These are phyloP conservation scores for Notodonta dromedarius DNA, from an alignment of 2,888 invertebrate species.

Conservation along the genomic window DNA sequence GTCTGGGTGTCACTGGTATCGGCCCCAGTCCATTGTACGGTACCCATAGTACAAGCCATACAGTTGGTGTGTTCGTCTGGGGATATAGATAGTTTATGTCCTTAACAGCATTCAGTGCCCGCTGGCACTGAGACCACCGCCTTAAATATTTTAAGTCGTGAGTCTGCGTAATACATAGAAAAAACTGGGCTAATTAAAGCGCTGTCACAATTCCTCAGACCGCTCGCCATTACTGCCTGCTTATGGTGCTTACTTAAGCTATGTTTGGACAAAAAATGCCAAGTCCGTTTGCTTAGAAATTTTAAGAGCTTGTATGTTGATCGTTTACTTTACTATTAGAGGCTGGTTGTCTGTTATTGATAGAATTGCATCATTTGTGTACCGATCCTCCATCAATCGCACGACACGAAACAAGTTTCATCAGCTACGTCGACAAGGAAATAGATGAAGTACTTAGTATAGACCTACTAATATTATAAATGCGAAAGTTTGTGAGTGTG, in stretches of 20 bases:
- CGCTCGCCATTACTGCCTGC: constrained; percentile 24
- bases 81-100: too few relatives aligned
- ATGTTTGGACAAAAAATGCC: constrained; percentile 25
- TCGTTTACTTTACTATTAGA: neutral
- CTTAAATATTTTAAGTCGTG: constrained; percentile 12
- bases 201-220: constrained; percentile 49
- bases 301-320: neutral
- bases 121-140: neutral
- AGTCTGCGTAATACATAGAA: constrained; percentile 17
- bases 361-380: too few relatives aligned
- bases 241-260: constrained; percentile 27
- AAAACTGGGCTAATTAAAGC: constrained; percentile 51
- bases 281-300: constrained; percentile 17
- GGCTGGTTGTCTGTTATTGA: too few relatives aligned
- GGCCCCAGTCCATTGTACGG: too few relatives aligned
- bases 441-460: too few relatives aligned
- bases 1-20: too few relatives aligned
- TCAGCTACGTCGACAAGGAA: too few relatives aligned
- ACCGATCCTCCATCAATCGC: too few relatives aligned
- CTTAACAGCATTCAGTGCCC: neutral
- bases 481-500: too few relatives aligned
- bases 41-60: too few relatives aligned
- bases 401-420: too few relatives aligned
- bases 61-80: neutral
- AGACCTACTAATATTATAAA: too few relatives aligned